These are phyloP conservation scores for Craseonycteris thonglongyai DNA, from an alignment of 2,113 vertebrate species.

Conservation along the genomic window DNA sequence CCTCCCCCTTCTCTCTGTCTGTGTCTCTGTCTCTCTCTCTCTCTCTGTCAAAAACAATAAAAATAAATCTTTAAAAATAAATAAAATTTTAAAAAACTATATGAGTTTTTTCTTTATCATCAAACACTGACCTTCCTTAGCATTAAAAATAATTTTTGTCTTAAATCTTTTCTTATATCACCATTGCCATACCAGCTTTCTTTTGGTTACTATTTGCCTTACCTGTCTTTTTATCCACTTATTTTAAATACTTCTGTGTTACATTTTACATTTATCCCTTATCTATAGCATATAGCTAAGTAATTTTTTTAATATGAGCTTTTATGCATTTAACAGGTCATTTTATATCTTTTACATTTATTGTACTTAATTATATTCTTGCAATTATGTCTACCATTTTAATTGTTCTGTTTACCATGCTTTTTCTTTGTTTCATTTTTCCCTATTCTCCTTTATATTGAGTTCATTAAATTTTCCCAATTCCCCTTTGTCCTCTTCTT, in stretches of 20 bases:
- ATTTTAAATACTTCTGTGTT: neutral
- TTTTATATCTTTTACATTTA: neutral
- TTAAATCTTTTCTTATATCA: neutral
- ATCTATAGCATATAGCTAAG: neutral
- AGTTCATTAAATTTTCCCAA: neutral
- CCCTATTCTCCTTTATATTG: neutral
- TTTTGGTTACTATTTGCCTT: neutral
- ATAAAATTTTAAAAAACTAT: too few species aligned
- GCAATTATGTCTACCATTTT: neutral
- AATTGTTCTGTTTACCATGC: neutral
- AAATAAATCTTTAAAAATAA: too few species aligned
- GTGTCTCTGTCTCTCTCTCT: too few species aligned
- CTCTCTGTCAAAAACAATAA: too few species aligned
- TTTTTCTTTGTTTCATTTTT: neutral
- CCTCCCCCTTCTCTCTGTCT: too few species aligned
- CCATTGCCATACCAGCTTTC: neutral
- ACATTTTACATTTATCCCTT: neutral
- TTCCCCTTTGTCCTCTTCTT: neutral
- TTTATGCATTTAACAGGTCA: neutral
- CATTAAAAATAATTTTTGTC: neutral
- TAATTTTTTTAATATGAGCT: neutral
- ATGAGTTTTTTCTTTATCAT: neutral
- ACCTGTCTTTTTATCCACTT: neutral
- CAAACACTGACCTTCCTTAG: neutral
- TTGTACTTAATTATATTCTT: neutral